Evolutionary conservation across 2,113 vertebrate genomes (phyloP).

Genomic region (Nerophis lumbriciformis): DNA sequence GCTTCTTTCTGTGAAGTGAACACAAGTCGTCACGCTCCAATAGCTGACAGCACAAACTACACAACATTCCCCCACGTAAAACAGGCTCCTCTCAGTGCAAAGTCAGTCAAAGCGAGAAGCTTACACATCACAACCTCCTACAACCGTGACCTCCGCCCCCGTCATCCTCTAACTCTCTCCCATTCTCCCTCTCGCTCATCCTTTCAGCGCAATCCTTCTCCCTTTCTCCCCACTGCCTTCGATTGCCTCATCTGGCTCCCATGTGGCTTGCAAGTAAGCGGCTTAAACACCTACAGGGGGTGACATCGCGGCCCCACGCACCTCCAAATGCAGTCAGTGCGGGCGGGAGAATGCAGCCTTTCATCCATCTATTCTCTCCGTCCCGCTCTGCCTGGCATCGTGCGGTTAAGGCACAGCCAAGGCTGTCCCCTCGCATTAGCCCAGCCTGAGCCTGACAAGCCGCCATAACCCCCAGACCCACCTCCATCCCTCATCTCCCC

Average conservation of each 20-base stretch:
- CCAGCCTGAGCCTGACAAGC: slow-evolving; percentile 63
- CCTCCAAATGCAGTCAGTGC: slow-evolving; percentile 60
- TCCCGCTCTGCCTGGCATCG: slow-evolving; percentile 57
- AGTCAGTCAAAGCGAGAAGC: slow-evolving; percentile 50
- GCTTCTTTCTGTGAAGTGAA: slow-evolving; percentile 6
- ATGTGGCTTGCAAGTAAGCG: slow-evolving; percentile 66
- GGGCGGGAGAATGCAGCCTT: slow-evolving; percentile 54
- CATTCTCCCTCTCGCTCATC: slow-evolving; percentile 47
- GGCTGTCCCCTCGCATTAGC: slow-evolving; percentile 73
- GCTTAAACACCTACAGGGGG: slow-evolving; percentile 76
- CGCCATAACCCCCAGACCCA: slow-evolving; percentile 35
- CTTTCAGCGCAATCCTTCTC: slow-evolving; percentile 26
- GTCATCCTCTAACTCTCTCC: slow-evolving; percentile 49
- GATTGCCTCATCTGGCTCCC: slow-evolving; percentile 61
- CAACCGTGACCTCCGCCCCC: slow-evolving; percentile 63
- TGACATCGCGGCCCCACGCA: slow-evolving; percentile 66
- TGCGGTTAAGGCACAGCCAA: slow-evolving; percentile 65
- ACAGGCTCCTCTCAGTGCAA: slow-evolving; percentile 21
- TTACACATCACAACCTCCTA: slow-evolving; percentile 58
- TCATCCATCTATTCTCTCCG: slow-evolving; percentile 65
- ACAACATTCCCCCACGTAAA: slow-evolving; percentile 28
- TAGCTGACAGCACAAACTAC: slow-evolving; percentile 17
- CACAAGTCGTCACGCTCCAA: slow-evolving; percentile 25
- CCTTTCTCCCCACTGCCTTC: slow-evolving; percentile 44
- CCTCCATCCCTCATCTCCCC: slow-evolving; percentile 40